Evolutionary conservation across 35 echinoderm and acorn worm species (phyloP), one percentile per base, ranked within the genome.

Genomic region (Stichopus chloronotus): DNA sequence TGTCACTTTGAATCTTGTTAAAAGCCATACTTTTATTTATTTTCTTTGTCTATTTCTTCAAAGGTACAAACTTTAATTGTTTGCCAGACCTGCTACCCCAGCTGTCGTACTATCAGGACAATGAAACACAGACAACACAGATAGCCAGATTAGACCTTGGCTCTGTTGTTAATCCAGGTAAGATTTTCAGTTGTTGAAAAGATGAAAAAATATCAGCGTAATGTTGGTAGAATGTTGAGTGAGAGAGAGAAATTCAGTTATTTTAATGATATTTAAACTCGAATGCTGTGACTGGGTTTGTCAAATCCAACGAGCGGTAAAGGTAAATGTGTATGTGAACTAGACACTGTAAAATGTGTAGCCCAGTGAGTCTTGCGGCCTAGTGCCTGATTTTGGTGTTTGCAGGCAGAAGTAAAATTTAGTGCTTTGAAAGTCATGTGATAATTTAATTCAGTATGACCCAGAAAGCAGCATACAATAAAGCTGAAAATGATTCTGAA

Each of bases 121-220:
- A 93, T 57, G 91, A 88, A 8, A 93, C 92, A 23, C 63, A 72
- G 52, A 60, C 88, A 53, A 92, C 81, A 9, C 58, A 83, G 14
- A 55, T 93, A 57, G 94, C 94, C 6, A 93, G 84, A 8, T 59
- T 97, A 53, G 94, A 97, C 68, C 76, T 97, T 43, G 96, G 92
- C 25, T 74, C 60, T 7, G 69, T 95, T 52, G 92, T 95, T 25
- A 97, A 97, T 87, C 69, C 94, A 91, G 96, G 96, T 97, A 95
- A 52, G 17, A 21, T 61, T 63, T 43, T 43, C 0, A 43, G 3
- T 43, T 43, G 30, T 3, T 43, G 30, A 43, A 43, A 21, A 21
- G 13, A 16, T 72, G 69, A 1, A 72, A 72, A 72, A 72, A 21
- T 72, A 72, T 72, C 69, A 13, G 22, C 13, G 13, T 21, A 72